These are phyloP conservation scores for Euthynnus affinis DNA, from an alignment of 2,797 vertebrate genomes.

Conservation along the genomic window DNA sequence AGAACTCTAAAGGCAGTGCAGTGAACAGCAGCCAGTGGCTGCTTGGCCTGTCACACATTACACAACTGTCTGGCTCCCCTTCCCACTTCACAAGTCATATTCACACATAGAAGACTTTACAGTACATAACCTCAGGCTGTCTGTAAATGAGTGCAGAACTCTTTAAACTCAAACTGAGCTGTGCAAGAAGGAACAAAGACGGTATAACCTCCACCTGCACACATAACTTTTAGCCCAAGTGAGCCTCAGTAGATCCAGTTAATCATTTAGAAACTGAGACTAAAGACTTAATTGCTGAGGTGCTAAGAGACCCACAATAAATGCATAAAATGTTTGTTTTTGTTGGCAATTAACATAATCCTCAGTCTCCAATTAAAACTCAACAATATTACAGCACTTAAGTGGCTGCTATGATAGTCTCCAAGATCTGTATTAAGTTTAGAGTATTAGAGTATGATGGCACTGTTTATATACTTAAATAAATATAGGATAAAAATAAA, in stretches of 20 bases:
- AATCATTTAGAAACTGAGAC: slow-evolving; percentile 13
- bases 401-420: no score
- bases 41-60: slow-evolving; percentile 25
- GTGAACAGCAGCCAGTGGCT: slow-evolving; percentile 27
- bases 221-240: slow-evolving; percentile 25
- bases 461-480: neutral
- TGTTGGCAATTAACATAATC: slow-evolving; percentile 28
- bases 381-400: slow-evolving; percentile 13
- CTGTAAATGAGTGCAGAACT: slow-evolving; percentile 23
- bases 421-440: no score
- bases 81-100: slow-evolving; percentile 3
- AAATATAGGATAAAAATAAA: neutral
- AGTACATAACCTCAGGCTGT: slow-evolving; percentile 42
- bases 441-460: neutral
- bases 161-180: slow-evolving; percentile 17
- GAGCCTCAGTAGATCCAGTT: slow-evolving; percentile 26
- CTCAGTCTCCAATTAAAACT: slow-evolving; percentile 39
- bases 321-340: slow-evolving; percentile 38
- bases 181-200: slow-evolving; percentile 11
- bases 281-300: slow-evolving; percentile 21
- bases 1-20: slow-evolving; percentile 8
- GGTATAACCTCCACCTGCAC: slow-evolving; percentile 1
- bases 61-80: slow-evolving; percentile 21
- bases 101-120: slow-evolving; percentile 35
- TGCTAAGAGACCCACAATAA: slow-evolving; percentile 34